Percentiles rank a stretch among this genome's conserved stretches.
phyloP scores from a whole-genome alignment of 2,113 vertebrate genomes.

The Perca flavescens region DNA sequence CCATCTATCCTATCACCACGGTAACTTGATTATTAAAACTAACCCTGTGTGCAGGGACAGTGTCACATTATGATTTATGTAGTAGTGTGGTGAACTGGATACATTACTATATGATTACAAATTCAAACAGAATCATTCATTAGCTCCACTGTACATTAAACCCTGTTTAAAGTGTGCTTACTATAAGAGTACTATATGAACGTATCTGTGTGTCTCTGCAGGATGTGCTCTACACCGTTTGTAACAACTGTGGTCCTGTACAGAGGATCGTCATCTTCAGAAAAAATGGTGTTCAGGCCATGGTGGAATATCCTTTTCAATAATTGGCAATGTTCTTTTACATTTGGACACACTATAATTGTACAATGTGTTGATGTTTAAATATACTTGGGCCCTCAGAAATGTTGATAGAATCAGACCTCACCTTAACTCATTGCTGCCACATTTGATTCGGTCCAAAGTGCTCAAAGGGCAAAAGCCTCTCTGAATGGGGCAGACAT shows the following conservation, averaged over 20 bases:
- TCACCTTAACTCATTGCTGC: slow-evolving; percentile 82
- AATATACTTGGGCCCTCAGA: background rate
- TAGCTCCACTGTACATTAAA: background rate
- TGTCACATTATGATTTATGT: background rate
- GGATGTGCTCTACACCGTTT: slow-evolving; percentile 97
- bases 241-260: slow-evolving; percentile 95
- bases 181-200: fast-evolving
- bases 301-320: slow-evolving; percentile 97
- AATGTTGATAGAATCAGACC: background rate
- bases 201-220: slow-evolving; percentile 63
- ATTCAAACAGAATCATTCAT: background rate
- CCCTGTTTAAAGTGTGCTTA: background rate
- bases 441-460: slow-evolving; percentile 96
- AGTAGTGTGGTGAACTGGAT: background rate
- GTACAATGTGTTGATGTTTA: background rate
- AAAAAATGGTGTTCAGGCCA: slow-evolving; percentile 96
- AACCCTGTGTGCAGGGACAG: background rate
- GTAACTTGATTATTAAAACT: slow-evolving; percentile 69
- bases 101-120: background rate
- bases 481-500: slow-evolving; percentile 96
- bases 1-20: slow-evolving; percentile 93
- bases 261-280: slow-evolving; percentile 98
- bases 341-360: background rate
- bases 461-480: slow-evolving; percentile 95
- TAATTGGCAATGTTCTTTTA: background rate